phyloP scores from a whole-genome alignment of 2,797 vertebrate genomes.

The Trematomus bernacchii region DNA sequence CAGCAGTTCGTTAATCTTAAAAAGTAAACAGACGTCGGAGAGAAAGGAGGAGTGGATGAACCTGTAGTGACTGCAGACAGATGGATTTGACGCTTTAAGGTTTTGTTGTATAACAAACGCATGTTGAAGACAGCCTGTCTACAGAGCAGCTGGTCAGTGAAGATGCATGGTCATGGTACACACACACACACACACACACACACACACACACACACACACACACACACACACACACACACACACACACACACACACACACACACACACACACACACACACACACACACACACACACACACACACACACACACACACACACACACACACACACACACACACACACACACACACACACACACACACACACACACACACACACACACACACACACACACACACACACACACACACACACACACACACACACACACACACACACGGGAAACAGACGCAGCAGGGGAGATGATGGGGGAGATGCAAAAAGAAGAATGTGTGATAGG shows the following conservation, averaged over 20 bases:
- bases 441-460: background rate
- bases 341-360: no score
- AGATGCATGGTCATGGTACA: conserved; percentile 38
- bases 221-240: no score
- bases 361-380: no score
- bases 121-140: conserved; percentile 58
- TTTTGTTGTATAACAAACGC: conserved; percentile 39
- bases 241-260: no score
- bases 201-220: conserved; percentile 15
- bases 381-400: no score
- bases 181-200: conserved; percentile 19
- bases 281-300: no score
- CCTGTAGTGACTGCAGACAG: conserved; percentile 43
- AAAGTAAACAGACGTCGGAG: background rate
- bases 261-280: no score
- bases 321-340: no score
- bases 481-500: conserved; percentile 26
- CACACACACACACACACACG: no score
- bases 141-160: conserved; percentile 59
- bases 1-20: conserved; percentile 12
- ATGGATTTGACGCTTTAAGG: conserved; percentile 57
- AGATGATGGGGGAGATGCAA: no score
- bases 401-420: no score
- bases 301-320: no score
- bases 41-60: conserved; percentile 20